Evolutionary conservation across 2,888 invertebrate species (phyloP).

Genomic region (Meandrusa payeni): DNA sequence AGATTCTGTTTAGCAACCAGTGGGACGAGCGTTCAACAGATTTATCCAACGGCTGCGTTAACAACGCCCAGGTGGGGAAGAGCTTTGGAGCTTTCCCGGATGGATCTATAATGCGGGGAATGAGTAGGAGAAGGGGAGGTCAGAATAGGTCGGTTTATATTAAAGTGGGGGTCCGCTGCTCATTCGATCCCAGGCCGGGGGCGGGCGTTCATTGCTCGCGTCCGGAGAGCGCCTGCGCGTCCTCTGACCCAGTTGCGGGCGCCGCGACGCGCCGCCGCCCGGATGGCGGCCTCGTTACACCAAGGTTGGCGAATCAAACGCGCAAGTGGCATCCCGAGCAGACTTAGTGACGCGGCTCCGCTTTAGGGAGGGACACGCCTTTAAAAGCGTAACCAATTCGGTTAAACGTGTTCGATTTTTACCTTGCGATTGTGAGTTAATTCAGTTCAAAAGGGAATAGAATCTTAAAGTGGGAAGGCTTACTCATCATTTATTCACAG

Average conservation of each 20-base stretch:
- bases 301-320: constrained; percentile 73
- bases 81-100: constrained; percentile 40
- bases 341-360: constrained; percentile 66
- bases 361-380: constrained; percentile 40
- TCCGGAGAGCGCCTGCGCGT: constrained; percentile 74
- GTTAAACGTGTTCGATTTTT: neutral
- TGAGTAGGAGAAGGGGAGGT: constrained; percentile 54
- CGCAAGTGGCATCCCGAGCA: constrained; percentile 56
- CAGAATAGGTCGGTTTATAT: constrained; percentile 45
- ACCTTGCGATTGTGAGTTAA: neutral
- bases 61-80: constrained; percentile 41
- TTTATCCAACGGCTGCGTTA: constrained; percentile 66
- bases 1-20: constrained; percentile 69
- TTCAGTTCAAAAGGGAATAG: neutral
- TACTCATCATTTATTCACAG: constrained; percentile 14
- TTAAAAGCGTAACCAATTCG: constrained; percentile 34
- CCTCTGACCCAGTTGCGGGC: constrained; percentile 70
- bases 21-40: constrained; percentile 66
- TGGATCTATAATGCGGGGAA: constrained; percentile 32
- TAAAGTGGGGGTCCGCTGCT: constrained; percentile 61
- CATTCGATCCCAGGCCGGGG: constrained; percentile 66
- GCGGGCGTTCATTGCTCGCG: constrained; percentile 73
- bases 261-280: constrained; percentile 42
- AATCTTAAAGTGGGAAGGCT: neutral
- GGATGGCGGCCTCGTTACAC: constrained; percentile 65